A percentile compares a stretch with the other conserved stretches of the same genome.
These are phyloP conservation scores for Enoplolaimus lenunculus DNA, from an alignment of 2,888 invertebrate genomes.

Conservation along the genomic window DNA sequence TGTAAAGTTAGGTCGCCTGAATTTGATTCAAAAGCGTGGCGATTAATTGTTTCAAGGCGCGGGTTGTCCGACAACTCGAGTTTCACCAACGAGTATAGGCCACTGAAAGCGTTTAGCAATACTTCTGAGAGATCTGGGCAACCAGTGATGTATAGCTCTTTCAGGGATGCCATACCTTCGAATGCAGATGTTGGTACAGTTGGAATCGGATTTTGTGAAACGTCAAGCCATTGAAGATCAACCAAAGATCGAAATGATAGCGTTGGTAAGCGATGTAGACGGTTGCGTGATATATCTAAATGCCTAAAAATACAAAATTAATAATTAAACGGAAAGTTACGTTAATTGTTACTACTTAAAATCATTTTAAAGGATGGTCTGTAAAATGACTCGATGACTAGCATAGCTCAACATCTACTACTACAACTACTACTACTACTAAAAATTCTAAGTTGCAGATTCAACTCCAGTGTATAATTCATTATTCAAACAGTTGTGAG, in stretches of 20 bases:
- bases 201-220: conserved; percentile 19
- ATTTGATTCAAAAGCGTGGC: conserved; percentile 20
- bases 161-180: conserved; percentile 21
- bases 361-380: too few relatives aligned
- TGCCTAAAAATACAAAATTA: not conserved
- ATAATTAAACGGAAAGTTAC: too few relatives aligned
- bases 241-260: conserved; percentile 17
- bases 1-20: not conserved
- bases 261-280: conserved; percentile 18
- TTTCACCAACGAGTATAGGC: conserved; percentile 12
- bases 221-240: conserved; percentile 14
- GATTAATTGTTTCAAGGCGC: conserved; percentile 9
- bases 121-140: conserved; percentile 13
- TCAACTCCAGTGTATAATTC: too few relatives aligned
- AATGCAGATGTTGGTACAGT: conserved; percentile 22
- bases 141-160: not conserved
- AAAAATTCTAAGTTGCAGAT: too few relatives aligned
- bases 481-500: too few relatives aligned
- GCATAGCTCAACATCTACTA: too few relatives aligned
- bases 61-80: conserved; percentile 20
- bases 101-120: conserved; percentile 23
- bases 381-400: too few relatives aligned
- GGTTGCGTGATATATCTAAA: conserved; percentile 16
- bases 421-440: too few relatives aligned
- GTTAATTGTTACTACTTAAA: too few relatives aligned